These are phyloP conservation scores for Epizoanthus scotinus DNA, from an alignment of 92 coral and sea anemone genomes.

Conservation along the genomic window DNA sequence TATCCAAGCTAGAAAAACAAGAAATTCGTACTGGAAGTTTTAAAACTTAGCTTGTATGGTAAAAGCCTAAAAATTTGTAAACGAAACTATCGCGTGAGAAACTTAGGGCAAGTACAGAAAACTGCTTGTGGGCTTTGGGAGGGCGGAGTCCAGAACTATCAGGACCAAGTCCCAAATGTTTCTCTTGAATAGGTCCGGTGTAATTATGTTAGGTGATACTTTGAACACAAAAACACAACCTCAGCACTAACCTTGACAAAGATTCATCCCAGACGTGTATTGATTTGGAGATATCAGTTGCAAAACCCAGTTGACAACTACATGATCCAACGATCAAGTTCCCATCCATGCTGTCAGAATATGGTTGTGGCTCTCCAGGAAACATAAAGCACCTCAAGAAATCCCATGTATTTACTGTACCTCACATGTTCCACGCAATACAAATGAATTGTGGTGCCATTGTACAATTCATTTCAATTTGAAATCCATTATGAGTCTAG, in stretches of 20 bases:
- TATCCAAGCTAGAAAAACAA: not conserved
- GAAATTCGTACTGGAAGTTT: not conserved
- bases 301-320: conserved; percentile 27
- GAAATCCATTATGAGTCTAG: not conserved
- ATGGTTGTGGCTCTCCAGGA: not conserved
- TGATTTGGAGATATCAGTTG: conserved; percentile 23
- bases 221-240: conserved; percentile 13
- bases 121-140: conserved; percentile 31
- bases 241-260: conserved; percentile 37
- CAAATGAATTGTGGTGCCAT: not conserved
- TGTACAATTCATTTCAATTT: not conserved
- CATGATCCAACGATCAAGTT: conserved; percentile 18
- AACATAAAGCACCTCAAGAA: conserved; percentile 28
- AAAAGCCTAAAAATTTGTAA: not conserved
- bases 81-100: not conserved
- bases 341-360: not conserved
- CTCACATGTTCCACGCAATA: not conserved
- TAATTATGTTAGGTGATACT: not conserved
- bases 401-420: conserved; percentile 1
- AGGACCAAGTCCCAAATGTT: conserved; percentile 13
- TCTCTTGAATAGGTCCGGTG: conserved; percentile 18
- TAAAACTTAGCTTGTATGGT: not conserved
- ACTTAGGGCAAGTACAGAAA: not conserved
- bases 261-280: conserved; percentile 18
- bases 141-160: conserved; percentile 46